Percentiles rank a stretch among this genome's conserved stretches.
Evolutionary conservation across 2,888 invertebrate genomes (phyloP).

Genomic region (Nipponacmea schrenckii): DNA sequence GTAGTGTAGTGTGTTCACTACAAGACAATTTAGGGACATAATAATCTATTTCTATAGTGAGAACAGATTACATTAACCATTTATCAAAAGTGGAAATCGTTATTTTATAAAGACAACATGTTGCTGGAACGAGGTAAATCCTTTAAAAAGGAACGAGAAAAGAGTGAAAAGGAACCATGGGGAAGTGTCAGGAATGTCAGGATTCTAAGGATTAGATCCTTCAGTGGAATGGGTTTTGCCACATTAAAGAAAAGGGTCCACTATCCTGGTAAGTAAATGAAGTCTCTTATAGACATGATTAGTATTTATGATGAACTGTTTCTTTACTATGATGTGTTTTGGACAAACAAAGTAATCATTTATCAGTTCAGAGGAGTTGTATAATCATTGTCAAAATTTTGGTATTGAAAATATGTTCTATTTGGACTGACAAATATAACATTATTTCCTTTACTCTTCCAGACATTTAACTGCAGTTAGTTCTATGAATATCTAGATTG

Average conservation of each 20-base stretch:
- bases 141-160: background rate
- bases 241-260: background rate
- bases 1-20: no score
- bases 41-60: no score
- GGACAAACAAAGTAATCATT: no score
- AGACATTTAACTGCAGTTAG: no score
- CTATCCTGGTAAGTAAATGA: background rate
- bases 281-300: background rate
- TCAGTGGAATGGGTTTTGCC: background rate
- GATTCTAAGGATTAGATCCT: background rate
- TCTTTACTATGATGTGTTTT: background rate
- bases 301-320: background rate
- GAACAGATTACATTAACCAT: no score
- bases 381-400: no score
- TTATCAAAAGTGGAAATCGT: no score
- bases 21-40: no score
- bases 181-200: background rate
- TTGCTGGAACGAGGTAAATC: constrained; percentile 1
- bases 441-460: background rate
- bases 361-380: no score
- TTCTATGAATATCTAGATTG: no score
- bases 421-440: no score
- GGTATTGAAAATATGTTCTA: no score
- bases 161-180: background rate
- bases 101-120: background rate